These are phyloP conservation scores for Gallinago undulata DNA, from an alignment of 2,113 vertebrate genomes.

Conservation along the genomic window DNA sequence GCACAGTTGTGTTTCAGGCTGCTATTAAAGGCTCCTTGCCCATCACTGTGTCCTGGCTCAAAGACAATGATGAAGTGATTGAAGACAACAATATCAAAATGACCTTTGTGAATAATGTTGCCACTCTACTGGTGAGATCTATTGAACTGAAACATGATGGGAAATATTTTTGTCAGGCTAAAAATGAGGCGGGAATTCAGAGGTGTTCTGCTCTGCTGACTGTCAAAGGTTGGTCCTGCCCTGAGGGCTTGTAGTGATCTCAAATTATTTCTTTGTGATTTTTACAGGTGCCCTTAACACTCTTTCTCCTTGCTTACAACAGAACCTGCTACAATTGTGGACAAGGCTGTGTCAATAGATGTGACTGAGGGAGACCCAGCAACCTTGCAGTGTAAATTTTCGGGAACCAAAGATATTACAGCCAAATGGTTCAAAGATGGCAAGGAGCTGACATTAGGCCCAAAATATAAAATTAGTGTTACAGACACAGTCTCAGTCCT, in stretches of 20 bases:
- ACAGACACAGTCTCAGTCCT: constrained; percentile 88
- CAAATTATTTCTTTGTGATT: background rate
- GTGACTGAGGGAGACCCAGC: constrained; percentile 96
- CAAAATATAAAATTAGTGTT: constrained; percentile 88
- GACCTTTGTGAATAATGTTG: constrained; percentile 85
- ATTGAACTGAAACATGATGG: constrained; percentile 88
- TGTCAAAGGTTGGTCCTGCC: constrained; percentile 91
- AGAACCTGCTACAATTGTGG: constrained; percentile 93
- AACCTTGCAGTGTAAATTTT: constrained; percentile 91
- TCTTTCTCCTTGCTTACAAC: constrained; percentile 66
- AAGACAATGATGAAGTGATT: constrained; percentile 92
- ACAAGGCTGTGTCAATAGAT: constrained; percentile 92
- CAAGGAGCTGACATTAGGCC: constrained; percentile 84
- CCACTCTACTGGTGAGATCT: constrained; percentile 85
- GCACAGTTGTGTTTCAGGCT: constrained; percentile 86
- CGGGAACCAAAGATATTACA: constrained; percentile 90
- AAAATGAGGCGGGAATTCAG: constrained; percentile 95
- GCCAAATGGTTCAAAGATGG: constrained; percentile 89
- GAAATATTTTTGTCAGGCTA: constrained; percentile 94
- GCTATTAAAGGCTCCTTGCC: constrained; percentile 90
- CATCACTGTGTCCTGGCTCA: constrained; percentile 89
- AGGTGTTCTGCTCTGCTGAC: constrained; percentile 88
- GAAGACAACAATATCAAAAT: constrained; percentile 89
- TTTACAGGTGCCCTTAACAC: background rate
- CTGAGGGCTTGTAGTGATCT: background rate